Evolutionary conservation across 64 coral and sea anemone genomes (phyloP).

Genomic region (Pocillopora verrucosa): DNA sequence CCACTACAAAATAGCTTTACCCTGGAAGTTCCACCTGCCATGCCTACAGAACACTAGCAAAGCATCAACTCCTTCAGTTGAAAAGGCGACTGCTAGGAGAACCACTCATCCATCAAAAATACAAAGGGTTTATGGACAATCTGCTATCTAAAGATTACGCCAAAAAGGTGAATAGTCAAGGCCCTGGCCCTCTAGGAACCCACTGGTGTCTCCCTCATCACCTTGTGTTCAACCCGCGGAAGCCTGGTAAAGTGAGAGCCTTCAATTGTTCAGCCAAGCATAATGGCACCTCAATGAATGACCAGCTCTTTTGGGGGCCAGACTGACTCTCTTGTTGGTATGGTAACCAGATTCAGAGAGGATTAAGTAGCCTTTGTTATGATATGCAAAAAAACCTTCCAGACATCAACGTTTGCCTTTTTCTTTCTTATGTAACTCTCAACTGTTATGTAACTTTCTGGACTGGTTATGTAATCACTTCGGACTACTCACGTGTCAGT

Average conservation of each 20-base stretch:
- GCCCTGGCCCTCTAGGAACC: constrained; percentile 2
- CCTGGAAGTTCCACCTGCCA: constrained; percentile 15
- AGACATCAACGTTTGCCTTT: too few relatives aligned
- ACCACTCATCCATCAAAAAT: constrained; percentile 18
- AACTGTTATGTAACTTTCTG: too few relatives aligned
- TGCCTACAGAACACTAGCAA: constrained; percentile 1
- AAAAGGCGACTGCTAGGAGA: constrained; percentile 44
- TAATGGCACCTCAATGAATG: background rate
- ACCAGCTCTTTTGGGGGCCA: constrained; percentile 2
- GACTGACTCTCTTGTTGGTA: constrained; percentile 20
- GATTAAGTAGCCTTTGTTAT: too few relatives aligned
- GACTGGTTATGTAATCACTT: too few relatives aligned
- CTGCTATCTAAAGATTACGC: constrained; percentile 35
- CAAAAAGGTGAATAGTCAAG: constrained; percentile 22
- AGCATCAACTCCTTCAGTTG: constrained; percentile 3
- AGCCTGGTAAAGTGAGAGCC: constrained; percentile 31
- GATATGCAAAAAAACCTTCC: too few relatives aligned
- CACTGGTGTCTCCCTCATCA: constrained; percentile 55
- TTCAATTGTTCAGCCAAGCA: constrained; percentile 54
- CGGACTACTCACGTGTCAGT: too few relatives aligned
- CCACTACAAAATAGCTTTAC: constrained; percentile 36
- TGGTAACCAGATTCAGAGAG: constrained; percentile 6
- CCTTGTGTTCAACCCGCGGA: constrained; percentile 30
- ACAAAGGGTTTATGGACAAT: constrained; percentile 21
- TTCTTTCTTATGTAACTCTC: too few relatives aligned